A percentile compares a stretch with the other conserved stretches of the same genome.
These are phyloP conservation scores for Mesodorylaimus sp. DNA, from an alignment of 2,888 invertebrate species.

Conservation along the genomic window DNA sequence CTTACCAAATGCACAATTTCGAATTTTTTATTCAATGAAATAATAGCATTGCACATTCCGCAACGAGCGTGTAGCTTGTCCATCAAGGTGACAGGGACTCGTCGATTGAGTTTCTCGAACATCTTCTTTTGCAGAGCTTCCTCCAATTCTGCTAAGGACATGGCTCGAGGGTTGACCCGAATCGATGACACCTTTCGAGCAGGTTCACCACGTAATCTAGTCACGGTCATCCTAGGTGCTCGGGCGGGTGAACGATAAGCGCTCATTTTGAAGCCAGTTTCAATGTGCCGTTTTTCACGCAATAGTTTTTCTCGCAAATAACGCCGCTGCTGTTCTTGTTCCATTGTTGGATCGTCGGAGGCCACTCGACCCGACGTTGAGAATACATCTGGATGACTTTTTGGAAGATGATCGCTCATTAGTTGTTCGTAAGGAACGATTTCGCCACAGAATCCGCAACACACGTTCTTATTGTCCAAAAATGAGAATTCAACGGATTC, in stretches of 20 bases:
- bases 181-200: constrained; percentile 17
- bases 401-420: constrained; percentile 21
- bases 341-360: too few species aligned
- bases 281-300: too few species aligned
- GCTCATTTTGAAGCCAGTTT: too few species aligned
- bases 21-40: too few species aligned
- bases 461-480: constrained; percentile 16
- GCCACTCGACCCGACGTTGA: too few species aligned
- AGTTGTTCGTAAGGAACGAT: constrained; percentile 22
- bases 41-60: too few species aligned
- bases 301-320: too few species aligned
- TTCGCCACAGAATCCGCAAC: constrained; percentile 26
- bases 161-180: constrained; percentile 24
- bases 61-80: too few species aligned
- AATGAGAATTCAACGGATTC: background rate
- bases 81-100: constrained; percentile 23
- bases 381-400: constrained; percentile 21
- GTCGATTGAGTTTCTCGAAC: constrained; percentile 26
- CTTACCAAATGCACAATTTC: too few species aligned
- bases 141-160: constrained; percentile 21
- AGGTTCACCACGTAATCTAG: constrained; percentile 11
- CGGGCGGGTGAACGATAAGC: too few species aligned
- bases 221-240: too few species aligned
- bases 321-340: too few species aligned
- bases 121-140: constrained; percentile 22